A percentile compares a stretch with the other conserved stretches of the same genome.
Evolutionary conservation across 2,888 invertebrate genomes (phyloP).

Genomic region (Liopterus haemorrhoidalis): DNA sequence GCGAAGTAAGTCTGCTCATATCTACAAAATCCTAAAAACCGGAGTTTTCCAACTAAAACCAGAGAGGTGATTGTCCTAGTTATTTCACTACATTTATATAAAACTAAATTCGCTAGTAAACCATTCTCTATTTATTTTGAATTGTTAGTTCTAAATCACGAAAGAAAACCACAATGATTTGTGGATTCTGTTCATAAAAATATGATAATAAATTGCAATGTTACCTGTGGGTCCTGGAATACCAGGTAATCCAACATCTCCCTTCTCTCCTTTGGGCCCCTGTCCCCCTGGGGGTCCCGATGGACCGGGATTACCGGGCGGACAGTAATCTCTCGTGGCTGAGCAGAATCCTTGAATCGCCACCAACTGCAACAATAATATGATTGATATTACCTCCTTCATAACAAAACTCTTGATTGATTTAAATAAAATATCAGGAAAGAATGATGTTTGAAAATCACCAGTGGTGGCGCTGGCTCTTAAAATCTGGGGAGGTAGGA

Average conservation of each 20-base stretch:
- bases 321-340: conserved; percentile 73
- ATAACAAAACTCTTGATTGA: too few relatives aligned
- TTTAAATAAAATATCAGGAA: too few relatives aligned
- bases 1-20: too few relatives aligned
- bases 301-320: conserved; percentile 54
- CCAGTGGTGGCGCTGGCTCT: too few relatives aligned
- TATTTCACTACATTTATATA: not conserved
- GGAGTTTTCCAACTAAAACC: too few relatives aligned
- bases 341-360: conserved; percentile 80
- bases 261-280: conserved; percentile 66
- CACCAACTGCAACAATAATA: conserved; percentile 59
- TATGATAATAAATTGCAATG: not conserved
- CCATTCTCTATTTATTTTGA: too few relatives aligned
- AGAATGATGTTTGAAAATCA: too few relatives aligned
- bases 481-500: too few relatives aligned
- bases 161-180: not conserved
- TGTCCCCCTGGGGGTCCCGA: conserved; percentile 63
- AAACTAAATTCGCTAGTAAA: too few relatives aligned
- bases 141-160: too few relatives aligned
- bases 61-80: not conserved
- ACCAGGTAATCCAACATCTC: conserved; percentile 58
- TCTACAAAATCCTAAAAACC: too few relatives aligned
- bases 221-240: conserved; percentile 54
- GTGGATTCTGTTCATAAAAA: not conserved
- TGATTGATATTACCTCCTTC: too few relatives aligned